Conservation (phyloP, 2,113 vertebrate species). For the Alligator mississippiensis region DNA sequence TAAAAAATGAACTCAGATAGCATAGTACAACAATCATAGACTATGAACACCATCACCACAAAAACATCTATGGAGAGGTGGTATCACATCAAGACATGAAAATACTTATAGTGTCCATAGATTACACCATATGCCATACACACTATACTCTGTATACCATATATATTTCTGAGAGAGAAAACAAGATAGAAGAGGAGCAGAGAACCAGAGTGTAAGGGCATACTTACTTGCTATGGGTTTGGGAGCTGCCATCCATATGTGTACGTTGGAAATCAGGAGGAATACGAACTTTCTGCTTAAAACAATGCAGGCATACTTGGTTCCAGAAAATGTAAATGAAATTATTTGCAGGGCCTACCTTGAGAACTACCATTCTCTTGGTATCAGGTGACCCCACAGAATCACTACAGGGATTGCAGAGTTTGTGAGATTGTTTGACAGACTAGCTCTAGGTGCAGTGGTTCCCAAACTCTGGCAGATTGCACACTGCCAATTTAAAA, state of each 20-base stretch:
- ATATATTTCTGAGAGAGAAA: not conserved
- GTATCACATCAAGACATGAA: not conserved
- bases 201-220: rapidly evolving
- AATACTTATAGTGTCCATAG: not conserved
- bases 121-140: not conserved
- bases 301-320: rapidly evolving
- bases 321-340: not conserved
- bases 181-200: not conserved
- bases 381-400: rapidly evolving
- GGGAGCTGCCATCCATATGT: not conserved
- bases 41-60: not conserved
- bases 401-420: not conserved
- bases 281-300: not conserved
- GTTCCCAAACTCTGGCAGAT: too few species aligned
- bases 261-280: not conserved
- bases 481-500: too few species aligned
- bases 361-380: not conserved
- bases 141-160: rapidly evolving
- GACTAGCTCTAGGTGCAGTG: not conserved
- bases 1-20: rapidly evolving
- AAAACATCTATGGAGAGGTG: not conserved
- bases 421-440: not conserved
- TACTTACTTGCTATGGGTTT: rapidly evolving
- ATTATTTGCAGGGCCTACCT: not conserved
- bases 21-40: not conserved